Percentiles rank a stretch among this genome's conserved stretches.
phyloP scores from a whole-genome alignment of 1,140 invertebrate species.

The Patella vulgata region DNA sequence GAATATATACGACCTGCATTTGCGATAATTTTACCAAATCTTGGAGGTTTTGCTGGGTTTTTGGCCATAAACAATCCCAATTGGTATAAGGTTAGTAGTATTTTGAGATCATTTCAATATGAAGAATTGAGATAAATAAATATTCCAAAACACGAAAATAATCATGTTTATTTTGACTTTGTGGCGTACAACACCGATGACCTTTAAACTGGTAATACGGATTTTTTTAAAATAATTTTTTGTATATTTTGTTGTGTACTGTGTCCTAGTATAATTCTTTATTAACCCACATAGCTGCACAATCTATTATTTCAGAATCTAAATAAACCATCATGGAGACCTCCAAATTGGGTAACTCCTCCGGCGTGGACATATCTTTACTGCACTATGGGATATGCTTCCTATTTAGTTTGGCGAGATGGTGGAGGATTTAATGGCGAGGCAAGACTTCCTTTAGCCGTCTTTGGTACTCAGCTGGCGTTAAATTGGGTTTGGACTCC shows the following conservation, averaged over 20 bases:
- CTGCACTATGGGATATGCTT: constrained; percentile 85
- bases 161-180: background rate
- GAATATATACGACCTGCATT: constrained; percentile 43
- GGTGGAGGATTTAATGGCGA: constrained; percentile 83
- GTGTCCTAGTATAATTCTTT: too few species aligned
- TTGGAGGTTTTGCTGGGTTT: constrained; percentile 48
- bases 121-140: too few species aligned
- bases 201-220: too few species aligned
- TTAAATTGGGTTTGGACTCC: constrained; percentile 90
- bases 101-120: too few species aligned
- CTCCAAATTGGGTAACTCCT: constrained; percentile 83
- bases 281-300: too few species aligned
- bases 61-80: constrained; percentile 69
- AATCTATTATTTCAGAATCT: constrained; percentile 72
- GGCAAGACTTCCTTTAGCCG: constrained; percentile 72
- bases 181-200: too few species aligned
- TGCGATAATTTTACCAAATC: constrained; percentile 41
- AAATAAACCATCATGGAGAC: constrained; percentile 81
- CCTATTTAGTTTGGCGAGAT: constrained; percentile 83
- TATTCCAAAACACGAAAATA: too few species aligned
- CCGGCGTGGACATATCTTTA: constrained; percentile 86
- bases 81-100: constrained; percentile 72
- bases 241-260: too few species aligned
- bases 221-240: too few species aligned
- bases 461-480: constrained; percentile 80